These are phyloP conservation scores for Neelides sp. DNA, from an alignment of 1,140 invertebrate genomes.

Conservation along the genomic window DNA sequence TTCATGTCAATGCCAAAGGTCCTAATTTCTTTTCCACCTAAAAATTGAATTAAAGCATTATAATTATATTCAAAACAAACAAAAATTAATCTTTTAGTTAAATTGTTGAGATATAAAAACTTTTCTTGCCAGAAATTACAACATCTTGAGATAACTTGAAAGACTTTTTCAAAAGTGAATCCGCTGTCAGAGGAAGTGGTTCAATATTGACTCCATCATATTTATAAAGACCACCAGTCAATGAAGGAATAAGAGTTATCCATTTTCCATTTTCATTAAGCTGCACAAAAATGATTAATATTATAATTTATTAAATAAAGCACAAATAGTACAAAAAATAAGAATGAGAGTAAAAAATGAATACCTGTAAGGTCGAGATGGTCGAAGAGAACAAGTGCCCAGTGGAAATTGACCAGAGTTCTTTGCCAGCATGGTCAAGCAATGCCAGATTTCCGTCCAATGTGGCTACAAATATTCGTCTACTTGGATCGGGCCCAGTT, in stretches of 20 bases:
- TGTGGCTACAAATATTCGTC: slow-evolving; percentile 22
- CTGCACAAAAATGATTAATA: no score
- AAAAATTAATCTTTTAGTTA: background rate
- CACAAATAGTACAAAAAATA: background rate
- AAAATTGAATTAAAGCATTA: slow-evolving; percentile 19
- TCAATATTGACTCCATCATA: slow-evolving; percentile 80
- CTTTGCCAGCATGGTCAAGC: slow-evolving; percentile 14
- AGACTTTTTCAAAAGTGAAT: slow-evolving; percentile 63
- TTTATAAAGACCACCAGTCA: slow-evolving; percentile 77
- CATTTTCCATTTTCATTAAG: slow-evolving; percentile 71
- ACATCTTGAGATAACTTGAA: slow-evolving; percentile 72
- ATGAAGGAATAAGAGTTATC: slow-evolving; percentile 75
- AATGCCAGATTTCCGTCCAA: slow-evolving; percentile 26
- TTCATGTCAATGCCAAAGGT: slow-evolving; percentile 55
- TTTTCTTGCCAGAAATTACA: slow-evolving; percentile 60
- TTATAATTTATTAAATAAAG: no score
- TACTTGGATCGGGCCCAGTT: background rate
- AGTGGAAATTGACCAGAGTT: slow-evolving; percentile 25
- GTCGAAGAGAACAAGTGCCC: slow-evolving; percentile 28
- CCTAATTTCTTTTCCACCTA: slow-evolving; percentile 44
- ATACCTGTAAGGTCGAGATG: slow-evolving; percentile 27
- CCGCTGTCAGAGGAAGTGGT: slow-evolving; percentile 68
- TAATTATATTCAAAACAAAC: slow-evolving; percentile 6
- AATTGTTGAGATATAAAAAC: slow-evolving; percentile 2
- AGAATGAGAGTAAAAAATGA: background rate